Evolutionary conservation across 2,797 vertebrate genomes (phyloP).

Genomic region (Enteromius fasciolatus): DNA sequence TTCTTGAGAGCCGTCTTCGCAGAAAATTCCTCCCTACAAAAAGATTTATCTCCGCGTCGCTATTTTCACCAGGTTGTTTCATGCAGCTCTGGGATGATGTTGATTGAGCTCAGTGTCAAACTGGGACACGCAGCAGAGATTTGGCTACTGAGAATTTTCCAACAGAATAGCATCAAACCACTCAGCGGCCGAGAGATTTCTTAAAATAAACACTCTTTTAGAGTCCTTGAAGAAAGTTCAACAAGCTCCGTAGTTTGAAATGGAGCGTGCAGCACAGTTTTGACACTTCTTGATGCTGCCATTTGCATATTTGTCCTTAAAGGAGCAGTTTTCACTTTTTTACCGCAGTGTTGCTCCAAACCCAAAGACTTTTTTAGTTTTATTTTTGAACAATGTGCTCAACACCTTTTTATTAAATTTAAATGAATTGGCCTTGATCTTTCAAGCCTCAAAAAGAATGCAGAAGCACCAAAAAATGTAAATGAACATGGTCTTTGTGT

Average conservation of each 20-base stretch:
- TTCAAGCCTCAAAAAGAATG: conserved; percentile 10
- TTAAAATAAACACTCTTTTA: conserved; percentile 21
- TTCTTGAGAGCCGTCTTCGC: background rate
- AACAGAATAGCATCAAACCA: conserved; percentile 42
- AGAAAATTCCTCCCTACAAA: conserved; percentile 23
- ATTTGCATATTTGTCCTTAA: conserved; percentile 28
- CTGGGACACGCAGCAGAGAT: conserved; percentile 22
- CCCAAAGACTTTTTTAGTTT: background rate
- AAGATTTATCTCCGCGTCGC: conserved; percentile 37
- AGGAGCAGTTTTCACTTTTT: background rate
- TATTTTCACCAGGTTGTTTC: conserved; percentile 50
- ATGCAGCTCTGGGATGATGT: conserved; percentile 34
- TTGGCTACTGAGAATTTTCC: conserved; percentile 36
- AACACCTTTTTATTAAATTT: background rate
- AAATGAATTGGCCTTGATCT: background rate
- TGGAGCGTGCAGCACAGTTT: conserved; percentile 12
- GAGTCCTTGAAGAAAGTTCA: conserved; percentile 26
- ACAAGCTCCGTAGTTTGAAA: conserved; percentile 11
- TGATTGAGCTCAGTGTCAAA: conserved; percentile 46
- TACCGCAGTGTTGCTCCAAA: background rate
- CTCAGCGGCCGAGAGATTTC: conserved; percentile 19
- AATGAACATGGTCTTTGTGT: background rate
- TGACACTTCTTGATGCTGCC: background rate
- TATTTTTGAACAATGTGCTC: background rate
- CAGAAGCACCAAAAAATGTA: background rate